Conservation (phyloP, 2,888 invertebrate species). For the Tanypteryx hageni region DNA sequence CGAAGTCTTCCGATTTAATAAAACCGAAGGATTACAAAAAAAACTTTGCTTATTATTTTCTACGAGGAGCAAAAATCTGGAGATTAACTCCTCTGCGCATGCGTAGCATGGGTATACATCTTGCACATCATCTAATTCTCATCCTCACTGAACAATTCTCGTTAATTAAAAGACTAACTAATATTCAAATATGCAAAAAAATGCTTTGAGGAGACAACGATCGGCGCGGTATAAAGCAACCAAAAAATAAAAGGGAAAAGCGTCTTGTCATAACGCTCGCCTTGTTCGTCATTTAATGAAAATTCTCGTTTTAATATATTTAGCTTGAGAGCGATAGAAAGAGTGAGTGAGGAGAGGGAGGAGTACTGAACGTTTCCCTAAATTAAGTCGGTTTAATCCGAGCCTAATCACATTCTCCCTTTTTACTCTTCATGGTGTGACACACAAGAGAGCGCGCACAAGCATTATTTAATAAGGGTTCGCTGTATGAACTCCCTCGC, state of each 20-base stretch:
- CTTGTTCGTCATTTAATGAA: slow-evolving; percentile 15
- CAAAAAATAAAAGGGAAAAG: slow-evolving; percentile 6
- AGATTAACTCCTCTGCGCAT: too few species aligned
- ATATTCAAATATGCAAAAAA: slow-evolving; percentile 43
- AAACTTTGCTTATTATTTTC: too few species aligned
- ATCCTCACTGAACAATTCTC: too few species aligned
- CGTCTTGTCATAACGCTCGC: slow-evolving; percentile 44
- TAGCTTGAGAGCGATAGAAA: slow-evolving; percentile 30
- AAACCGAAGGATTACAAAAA: too few species aligned
- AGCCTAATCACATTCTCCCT: slow-evolving; percentile 52
- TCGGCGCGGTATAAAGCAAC: background rate
- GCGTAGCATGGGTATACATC: too few species aligned
- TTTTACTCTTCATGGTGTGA: slow-evolving; percentile 32
- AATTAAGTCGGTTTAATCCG: slow-evolving; percentile 60
- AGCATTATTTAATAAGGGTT: slow-evolving; percentile 52
- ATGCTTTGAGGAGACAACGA: background rate
- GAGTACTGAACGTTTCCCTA: slow-evolving; percentile 30
- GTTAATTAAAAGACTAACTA: slow-evolving; percentile 7
- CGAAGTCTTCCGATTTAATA: too few species aligned
- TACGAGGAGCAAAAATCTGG: too few species aligned
- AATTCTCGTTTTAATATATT: background rate
- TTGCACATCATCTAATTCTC: too few species aligned
- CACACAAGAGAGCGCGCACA: slow-evolving; percentile 29
- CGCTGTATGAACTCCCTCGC: slow-evolving; percentile 32
- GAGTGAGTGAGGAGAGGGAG: slow-evolving; percentile 6